Base-by-base conservation (phyloP, 1,140 invertebrate species). In the Micrasema longulum region DNA sequence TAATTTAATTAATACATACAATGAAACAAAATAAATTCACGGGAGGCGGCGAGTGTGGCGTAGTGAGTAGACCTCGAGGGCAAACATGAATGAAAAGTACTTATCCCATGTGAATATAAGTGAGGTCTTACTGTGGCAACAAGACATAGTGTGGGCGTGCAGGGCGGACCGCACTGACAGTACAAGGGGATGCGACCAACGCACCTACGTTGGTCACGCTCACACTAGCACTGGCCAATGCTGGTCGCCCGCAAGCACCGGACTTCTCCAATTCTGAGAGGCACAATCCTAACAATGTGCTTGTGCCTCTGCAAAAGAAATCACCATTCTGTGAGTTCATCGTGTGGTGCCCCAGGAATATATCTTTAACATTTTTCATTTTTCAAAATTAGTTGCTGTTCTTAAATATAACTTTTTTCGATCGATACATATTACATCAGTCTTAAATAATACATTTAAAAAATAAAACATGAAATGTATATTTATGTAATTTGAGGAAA, bases 271-370 rank as follows among this genome's bases (percentile, higher is more conserved):
- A 41, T 63, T 71, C 67, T 65, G 55, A 76, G 74, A 76, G 74
- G 74, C 74, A 76, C 74, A 76, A 65, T 69, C 66, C 67, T 36
- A 71, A 72, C 72, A 50, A 65, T 66, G 72, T 66, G 75, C 72
- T 75, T 72, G 76, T 76, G 76, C 76, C 76, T 76, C 74, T 76
- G 74, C 68, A 77, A 74, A 76, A 76, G 71, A 76, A 77, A 77
- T 72, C 74, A 70, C 74, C 74, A 72, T 50, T 62, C 57, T 69
- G 74, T 75, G 74, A 75, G 74, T 75, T 75, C 66, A 70, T 71
- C 53, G 47, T 75, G 73, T 63, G 62, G 66, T 62, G 36, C 53
- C 53, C 67, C 50, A 43, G 55, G 55, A 41, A 41, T 31, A 60
- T 38, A 60, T 60, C 55, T 60, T 60, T 60, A 60, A 60, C 55